phyloP scores from a whole-genome alignment of 2,888 invertebrate genomes.

The Sthenelais limicola region DNA sequence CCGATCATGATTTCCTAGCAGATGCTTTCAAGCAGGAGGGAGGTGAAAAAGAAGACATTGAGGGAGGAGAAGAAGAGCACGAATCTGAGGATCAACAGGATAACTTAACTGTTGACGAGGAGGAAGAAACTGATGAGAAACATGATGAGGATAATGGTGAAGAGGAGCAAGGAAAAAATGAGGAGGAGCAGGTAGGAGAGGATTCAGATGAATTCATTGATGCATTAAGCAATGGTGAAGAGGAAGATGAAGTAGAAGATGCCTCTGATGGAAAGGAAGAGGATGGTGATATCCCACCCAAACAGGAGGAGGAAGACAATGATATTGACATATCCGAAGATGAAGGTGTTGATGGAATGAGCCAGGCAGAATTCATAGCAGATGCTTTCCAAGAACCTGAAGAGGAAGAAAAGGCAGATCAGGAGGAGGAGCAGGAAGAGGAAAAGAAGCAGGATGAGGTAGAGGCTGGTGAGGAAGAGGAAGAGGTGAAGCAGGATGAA shows the following conservation, averaged over 20 bases:
- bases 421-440: conserved; percentile 24
- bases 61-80: neutral
- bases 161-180: neutral
- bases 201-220: neutral
- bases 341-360: neutral
- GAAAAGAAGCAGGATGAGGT: conserved; percentile 31
- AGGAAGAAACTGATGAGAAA: neutral
- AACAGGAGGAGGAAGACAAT: neutral
- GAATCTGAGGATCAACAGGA: neutral
- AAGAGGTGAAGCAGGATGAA: conserved; percentile 17
- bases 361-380: neutral
- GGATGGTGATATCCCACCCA: too few species aligned
- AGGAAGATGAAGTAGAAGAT: neutral
- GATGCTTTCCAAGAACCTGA: conserved; percentile 27
- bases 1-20: neutral
- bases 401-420: conserved; percentile 22
- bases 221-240: neutral
- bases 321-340: neutral
- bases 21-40: conserved; percentile 1
- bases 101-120: neutral
- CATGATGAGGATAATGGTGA: neutral
- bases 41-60: neutral
- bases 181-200: neutral
- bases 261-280: too few species aligned
- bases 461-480: conserved; percentile 3